Evolutionary conservation across 2,113 vertebrate genomes (phyloP).

Genomic region (Poecilia latipinna): DNA sequence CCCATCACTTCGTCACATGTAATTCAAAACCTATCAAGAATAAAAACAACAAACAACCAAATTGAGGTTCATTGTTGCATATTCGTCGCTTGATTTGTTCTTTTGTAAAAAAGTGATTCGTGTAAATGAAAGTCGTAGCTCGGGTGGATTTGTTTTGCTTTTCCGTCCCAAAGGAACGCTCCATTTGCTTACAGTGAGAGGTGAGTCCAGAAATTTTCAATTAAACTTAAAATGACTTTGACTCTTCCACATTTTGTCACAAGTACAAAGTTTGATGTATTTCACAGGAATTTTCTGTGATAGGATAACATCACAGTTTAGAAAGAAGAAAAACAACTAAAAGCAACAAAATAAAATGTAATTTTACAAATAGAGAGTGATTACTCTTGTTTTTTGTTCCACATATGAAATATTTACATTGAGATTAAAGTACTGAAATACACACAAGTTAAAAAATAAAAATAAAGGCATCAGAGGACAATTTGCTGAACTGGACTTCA

Average conservation of each 20-base stretch:
- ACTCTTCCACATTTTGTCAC: not conserved
- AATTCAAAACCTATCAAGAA: conserved; percentile 9
- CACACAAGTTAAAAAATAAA: no score
- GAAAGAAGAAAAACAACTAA: no score
- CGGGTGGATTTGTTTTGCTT: not conserved
- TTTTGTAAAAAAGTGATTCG: not conserved
- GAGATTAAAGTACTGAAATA: no score
- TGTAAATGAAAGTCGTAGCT: not conserved
- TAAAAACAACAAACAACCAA: conserved; percentile 6
- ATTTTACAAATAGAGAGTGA: no score
- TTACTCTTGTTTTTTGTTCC: no score
- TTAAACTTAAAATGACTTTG: not conserved
- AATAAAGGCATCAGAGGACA: no score
- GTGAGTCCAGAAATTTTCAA: not conserved
- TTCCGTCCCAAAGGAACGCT: no score
- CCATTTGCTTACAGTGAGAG: not conserved
- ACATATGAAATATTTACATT: no score
- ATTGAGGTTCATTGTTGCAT: not conserved
- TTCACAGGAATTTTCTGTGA: no score
- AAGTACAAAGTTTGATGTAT: not conserved
- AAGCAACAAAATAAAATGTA: no score
- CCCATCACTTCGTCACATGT: not conserved
- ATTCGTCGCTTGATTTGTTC: not conserved
- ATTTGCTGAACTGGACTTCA: no score
- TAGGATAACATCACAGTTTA: no score